Evolutionary conservation across 2,888 invertebrate genomes (phyloP).

Genomic region (Clostera curtula): DNA sequence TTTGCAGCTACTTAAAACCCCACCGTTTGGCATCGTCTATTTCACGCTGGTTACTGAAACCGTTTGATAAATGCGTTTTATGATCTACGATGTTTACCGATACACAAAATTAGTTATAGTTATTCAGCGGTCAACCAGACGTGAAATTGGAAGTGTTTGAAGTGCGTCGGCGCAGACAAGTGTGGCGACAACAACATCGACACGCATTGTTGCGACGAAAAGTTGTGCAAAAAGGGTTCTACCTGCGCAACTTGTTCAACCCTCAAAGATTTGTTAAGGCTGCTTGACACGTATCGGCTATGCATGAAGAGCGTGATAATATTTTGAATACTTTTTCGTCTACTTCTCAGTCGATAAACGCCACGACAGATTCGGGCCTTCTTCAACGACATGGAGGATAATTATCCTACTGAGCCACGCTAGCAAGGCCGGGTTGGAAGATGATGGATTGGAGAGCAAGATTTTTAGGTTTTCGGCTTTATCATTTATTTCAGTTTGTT

Average conservation of each 20-base stretch:
- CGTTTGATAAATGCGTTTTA: conserved; percentile 35
- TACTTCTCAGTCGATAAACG: no score
- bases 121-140: conserved; percentile 55
- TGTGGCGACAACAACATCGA: conserved; percentile 58
- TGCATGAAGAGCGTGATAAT: no score
- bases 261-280: conserved; percentile 21
- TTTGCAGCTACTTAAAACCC: conserved; percentile 1
- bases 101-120: conserved; percentile 60
- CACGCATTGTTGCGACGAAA: conserved; percentile 48
- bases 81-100: conserved; percentile 45
- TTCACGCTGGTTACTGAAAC: conserved; percentile 45
- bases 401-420: no score
- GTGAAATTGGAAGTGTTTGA: conserved; percentile 67
- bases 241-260: conserved; percentile 51
- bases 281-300: no score
- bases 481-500: no score
- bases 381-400: no score
- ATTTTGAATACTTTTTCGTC: no score
- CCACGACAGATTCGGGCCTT: no score
- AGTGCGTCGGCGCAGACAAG: conserved; percentile 46
- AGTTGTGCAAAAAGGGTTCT: conserved; percentile 74
- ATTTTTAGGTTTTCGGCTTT: no score
- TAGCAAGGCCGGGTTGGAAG: no score
- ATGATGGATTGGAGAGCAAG: no score
- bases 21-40: conserved; percentile 29